These are phyloP conservation scores for Tethya wilhelma DNA, from an alignment of 37 sponge, comb jelly and placozoan genomes.

Conservation along the genomic window DNA sequence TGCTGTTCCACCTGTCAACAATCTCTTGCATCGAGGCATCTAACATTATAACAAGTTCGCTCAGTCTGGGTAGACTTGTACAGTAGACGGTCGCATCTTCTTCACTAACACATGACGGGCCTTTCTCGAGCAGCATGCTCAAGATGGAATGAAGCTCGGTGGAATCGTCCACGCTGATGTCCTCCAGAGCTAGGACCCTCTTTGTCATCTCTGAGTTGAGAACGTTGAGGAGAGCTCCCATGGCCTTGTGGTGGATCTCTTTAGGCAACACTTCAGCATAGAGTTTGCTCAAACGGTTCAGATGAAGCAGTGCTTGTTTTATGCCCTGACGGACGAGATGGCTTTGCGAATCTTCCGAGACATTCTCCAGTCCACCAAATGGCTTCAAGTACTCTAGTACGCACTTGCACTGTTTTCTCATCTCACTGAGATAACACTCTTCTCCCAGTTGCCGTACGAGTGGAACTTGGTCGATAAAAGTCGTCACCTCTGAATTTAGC, in stretches of 20 bases:
- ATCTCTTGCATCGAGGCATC: constrained; percentile 66
- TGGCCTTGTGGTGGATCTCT: constrained; percentile 35
- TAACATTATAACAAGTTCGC: constrained; percentile 70
- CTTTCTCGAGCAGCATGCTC: constrained; percentile 32
- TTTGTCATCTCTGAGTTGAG: constrained; percentile 42
- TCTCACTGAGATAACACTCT: constrained; percentile 63
- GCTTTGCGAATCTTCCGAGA: constrained; percentile 33
- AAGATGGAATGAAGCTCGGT: constrained; percentile 47
- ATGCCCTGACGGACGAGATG: constrained; percentile 36
- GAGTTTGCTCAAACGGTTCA: constrained; percentile 56
- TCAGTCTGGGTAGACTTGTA: constrained; percentile 51
- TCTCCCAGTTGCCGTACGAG: constrained; percentile 74
- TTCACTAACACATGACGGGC: constrained; percentile 22
- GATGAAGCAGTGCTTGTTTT: constrained; percentile 35
- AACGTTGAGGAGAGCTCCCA: constrained; percentile 56
- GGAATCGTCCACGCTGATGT: constrained; percentile 72
- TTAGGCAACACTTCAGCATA: constrained; percentile 66
- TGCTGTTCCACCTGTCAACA: constrained; percentile 54
- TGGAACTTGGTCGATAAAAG: constrained; percentile 84
- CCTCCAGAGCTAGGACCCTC: constrained; percentile 67
- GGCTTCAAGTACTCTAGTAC: constrained; percentile 45
- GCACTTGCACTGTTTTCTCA: constrained; percentile 60
- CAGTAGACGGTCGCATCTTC: constrained; percentile 21
- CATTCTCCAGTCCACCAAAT: constrained; percentile 23
- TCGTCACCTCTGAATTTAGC: constrained; percentile 37